Evolutionary conservation across 2,113 vertebrate species (phyloP).

Genomic region (Vimba vimba): DNA sequence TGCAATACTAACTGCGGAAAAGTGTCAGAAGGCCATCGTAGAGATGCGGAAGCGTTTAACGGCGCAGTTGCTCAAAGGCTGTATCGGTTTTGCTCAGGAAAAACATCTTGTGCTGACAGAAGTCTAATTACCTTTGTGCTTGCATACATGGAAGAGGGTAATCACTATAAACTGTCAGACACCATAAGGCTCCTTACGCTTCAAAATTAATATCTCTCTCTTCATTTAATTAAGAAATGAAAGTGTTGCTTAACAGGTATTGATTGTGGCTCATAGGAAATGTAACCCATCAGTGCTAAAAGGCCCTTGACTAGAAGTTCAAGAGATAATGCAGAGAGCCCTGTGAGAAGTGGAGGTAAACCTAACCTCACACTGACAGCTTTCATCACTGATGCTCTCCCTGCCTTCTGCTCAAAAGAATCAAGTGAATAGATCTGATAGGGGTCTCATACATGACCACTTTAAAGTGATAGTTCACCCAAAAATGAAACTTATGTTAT

Average conservation of each 20-base stretch:
- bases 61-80: slow-evolving; percentile 35
- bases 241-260: slow-evolving; percentile 77
- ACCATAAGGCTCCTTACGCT: slow-evolving; percentile 78
- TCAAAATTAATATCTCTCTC: slow-evolving; percentile 75
- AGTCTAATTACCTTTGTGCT: slow-evolving; percentile 78
- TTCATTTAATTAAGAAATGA: slow-evolving; percentile 79
- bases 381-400: neutral
- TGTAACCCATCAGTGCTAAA: slow-evolving; percentile 67
- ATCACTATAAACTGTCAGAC: slow-evolving; percentile 80
- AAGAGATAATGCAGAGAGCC: slow-evolving; percentile 23
- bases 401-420: slow-evolving; percentile 15
- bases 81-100: slow-evolving; percentile 44
- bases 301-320: slow-evolving; percentile 62
- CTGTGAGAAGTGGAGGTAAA: slow-evolving; percentile 28
- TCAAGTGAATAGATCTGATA: neutral
- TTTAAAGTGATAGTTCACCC: neutral
- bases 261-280: slow-evolving; percentile 73
- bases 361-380: slow-evolving; percentile 19
- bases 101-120: slow-evolving; percentile 79
- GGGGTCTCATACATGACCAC: neutral
- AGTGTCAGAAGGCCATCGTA: slow-evolving; percentile 23
- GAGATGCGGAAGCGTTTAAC: slow-evolving; percentile 19
- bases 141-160: slow-evolving; percentile 74
- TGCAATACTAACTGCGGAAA: neutral
- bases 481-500: neutral